A percentile compares a stretch with the other conserved stretches of the same genome.
Conservation (phyloP, 2,113 vertebrate species). For the Ceyx margarethae region DNA sequence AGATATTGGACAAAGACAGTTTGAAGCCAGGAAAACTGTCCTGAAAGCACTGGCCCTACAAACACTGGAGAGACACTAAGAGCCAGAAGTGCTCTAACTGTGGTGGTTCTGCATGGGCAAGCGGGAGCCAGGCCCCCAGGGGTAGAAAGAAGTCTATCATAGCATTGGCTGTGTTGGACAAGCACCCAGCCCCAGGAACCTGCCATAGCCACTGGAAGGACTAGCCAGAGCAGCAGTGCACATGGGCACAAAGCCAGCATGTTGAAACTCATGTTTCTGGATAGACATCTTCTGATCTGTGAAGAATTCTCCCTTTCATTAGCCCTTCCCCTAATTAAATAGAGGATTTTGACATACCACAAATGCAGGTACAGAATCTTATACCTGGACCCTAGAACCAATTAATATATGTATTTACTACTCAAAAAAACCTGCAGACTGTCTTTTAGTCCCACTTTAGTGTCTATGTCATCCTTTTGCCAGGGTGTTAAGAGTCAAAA, state of each 20-base stretch:
- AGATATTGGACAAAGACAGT: background rate
- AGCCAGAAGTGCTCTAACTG: background rate
- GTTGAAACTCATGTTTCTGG: background rate
- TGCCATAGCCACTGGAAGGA: background rate
- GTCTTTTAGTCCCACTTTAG: background rate
- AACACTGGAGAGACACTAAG: background rate
- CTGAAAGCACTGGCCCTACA: background rate
- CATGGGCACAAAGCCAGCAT: background rate
- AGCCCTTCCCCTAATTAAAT: background rate
- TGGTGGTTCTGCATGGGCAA: rapidly evolving
- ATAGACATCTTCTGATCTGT: background rate
- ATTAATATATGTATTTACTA: background rate
- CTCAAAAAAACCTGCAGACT: background rate
- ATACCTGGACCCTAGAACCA: background rate
- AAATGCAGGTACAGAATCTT: background rate
- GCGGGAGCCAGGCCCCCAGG: background rate
- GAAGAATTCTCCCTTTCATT: background rate
- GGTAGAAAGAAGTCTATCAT: background rate
- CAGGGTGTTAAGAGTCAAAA: background rate
- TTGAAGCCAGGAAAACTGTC: background rate
- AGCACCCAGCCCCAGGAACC: background rate
- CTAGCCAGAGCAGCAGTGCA: background rate
- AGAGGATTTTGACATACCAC: background rate
- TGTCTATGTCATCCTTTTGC: slow-evolving; percentile 16
- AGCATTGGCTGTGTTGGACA: background rate